Base-by-base conservation (phyloP, 2,113 vertebrate genomes). In the Propithecus coquereli region DNA sequence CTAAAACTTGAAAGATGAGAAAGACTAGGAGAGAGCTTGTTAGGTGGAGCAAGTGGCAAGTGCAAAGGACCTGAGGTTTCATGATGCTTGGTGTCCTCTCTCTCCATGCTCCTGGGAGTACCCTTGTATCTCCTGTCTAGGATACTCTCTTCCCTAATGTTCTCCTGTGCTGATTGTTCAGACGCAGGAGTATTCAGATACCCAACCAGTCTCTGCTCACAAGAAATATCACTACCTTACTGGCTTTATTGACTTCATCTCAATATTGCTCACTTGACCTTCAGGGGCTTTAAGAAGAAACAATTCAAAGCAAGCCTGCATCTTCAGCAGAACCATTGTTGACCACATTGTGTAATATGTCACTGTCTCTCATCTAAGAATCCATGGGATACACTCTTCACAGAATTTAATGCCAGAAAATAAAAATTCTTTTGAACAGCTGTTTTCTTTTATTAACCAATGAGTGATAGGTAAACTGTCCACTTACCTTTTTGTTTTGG, bases 221-320 rank as follows among this genome's bases (percentile, higher is more conserved):
- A n/a, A 22, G 81, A 83, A 50, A 71, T 2, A 45, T 50, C 70
- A 71, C 23, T 63, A 22, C 18, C 25, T 52, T 65, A 30, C 40
- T 74, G 59, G 34, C 23, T 77, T 85, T 81, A 37, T 14, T 59
- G 71, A 76, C 11, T 45, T 76, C 89, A 61, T 76, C 68, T 90
- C 57, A 43, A 43, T 14, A n/a, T n/a, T 59, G 71, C 37, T 57
- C 30, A 30, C 16, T 70, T 93, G 50, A 80, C 57, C 52, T 90
- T 66, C 23, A 66, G 76, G 45, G 63, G 17, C 82, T 59, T 81
- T 40, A 63, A 88, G 90, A 63, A 84, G 34, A 88, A 94, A 76
- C 17, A n/a, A 45, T 84, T 74, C 54, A 83, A 79, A 79, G 43
- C 50, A 47, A 85, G 45, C 27, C 40, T 52, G 66, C 5, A 18